phyloP scores from a whole-genome alignment of 2,888 invertebrate species.

The Smittia aterrima region DNA sequence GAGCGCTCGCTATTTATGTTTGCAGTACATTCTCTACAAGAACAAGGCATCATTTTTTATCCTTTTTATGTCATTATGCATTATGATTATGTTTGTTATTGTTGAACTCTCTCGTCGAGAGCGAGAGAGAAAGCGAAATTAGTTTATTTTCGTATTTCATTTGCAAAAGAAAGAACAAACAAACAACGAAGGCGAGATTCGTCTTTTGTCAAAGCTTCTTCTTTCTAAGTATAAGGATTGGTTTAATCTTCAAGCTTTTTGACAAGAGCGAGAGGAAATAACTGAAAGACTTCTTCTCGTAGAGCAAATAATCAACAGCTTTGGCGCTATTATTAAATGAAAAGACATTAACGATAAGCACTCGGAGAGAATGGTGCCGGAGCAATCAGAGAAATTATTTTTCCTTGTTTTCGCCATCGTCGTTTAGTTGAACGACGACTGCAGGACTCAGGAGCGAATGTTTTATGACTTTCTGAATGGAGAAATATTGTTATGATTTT shows the following conservation, averaged over 20 bases:
- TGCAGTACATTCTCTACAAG: not conserved
- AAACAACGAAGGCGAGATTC: constrained; percentile 7
- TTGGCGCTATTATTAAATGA: constrained; percentile 23
- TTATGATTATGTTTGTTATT: constrained; percentile 21
- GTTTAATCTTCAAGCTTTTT: constrained; percentile 18
- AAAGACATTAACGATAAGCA: constrained; percentile 19
- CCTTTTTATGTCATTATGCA: constrained; percentile 37
- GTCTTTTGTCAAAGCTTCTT: not conserved
- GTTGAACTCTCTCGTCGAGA: not conserved
- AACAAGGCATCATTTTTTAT: constrained; percentile 20
- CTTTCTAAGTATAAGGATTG: not conserved
- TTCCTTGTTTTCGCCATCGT: not conserved
- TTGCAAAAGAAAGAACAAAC: not conserved
- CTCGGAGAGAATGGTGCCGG: not conserved
- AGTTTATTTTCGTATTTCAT: constrained; percentile 9
- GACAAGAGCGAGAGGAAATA: not conserved
- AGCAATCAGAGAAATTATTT: not conserved
- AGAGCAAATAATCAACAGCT: constrained; percentile 30
- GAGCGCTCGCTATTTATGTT: not conserved
- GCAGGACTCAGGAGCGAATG: not conserved
- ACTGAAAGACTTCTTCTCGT: not conserved
- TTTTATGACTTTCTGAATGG: not conserved
- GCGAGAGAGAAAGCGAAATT: constrained; percentile 16
- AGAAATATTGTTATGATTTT: constrained; percentile 23
- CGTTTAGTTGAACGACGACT: not conserved